Base-by-base conservation (phyloP, 2,797 vertebrate species). In the Diceros bicornis region DNA sequence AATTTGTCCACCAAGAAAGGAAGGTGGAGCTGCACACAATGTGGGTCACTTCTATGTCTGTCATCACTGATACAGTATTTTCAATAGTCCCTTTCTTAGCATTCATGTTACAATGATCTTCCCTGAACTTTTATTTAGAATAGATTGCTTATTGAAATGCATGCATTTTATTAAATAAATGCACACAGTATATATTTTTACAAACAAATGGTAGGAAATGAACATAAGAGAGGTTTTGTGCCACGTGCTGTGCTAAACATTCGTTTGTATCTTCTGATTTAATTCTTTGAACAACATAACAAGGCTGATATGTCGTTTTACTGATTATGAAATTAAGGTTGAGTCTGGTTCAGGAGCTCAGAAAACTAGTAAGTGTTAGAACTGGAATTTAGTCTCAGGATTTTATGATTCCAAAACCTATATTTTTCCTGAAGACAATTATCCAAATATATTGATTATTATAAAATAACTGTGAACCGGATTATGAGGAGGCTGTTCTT, bases 201-300 rank as follows among this genome's bases (percentile, higher is more conserved):
- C 41, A 66, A 84, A 66, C 1, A n/a, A 90, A 71, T 77, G 37
- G 14, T 41, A 14, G 29, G 23, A 44, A 57, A n/a, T 59, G 12
- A 23, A 66, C 4, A 86, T 32, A 78, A 27, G 18, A 44, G 18
- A 68, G 2, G 10, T 74, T 62, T 47, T 93, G 27, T 89, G 25
- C n/a, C 29, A 32, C 21, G 18, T 0, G 0, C 18, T 74, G 2
- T 4, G 21, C 11, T 66, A 44, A 75, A 57, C 7, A 77, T 34
- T 77, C 16, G 52, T 88, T 88, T n/a, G 1, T 93, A 68, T 86
- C 41, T 96, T 72, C 27, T 25, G 7, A 27, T 72, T 94, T 91
- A 91, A 62, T 78, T 47, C 41, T 74, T 62, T 61, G 16, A 91
- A 72, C 13, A 52, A 34, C 20, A 74, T 27, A 90, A 9, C 32